Evolutionary conservation across 2,797 vertebrate species (phyloP), one percentile per base, ranked within the genome.

Genomic region (Hyperoplus lanceolatus): DNA sequence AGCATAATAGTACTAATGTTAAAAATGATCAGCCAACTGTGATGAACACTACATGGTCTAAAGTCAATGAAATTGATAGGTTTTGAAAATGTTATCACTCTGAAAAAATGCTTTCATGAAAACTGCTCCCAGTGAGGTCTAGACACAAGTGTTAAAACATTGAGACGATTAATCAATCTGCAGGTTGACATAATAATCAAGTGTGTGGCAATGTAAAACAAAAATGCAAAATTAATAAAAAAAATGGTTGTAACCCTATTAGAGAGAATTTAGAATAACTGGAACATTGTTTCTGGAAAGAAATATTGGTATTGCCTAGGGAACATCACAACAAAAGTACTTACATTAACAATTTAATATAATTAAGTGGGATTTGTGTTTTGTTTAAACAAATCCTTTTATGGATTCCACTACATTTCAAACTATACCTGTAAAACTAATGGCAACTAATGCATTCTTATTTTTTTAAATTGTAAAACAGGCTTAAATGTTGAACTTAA

Each of bases 1-100:
- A 42, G 42, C 0, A 59, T 6, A 54, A 38, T 13, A 38, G 3
- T 45, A 60, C 50, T 53, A 46, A 53, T 77, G 13, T 62, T 69
- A 64, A 14, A 4, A 71, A 18, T 69, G 60, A 42, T 43, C 36
- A 63, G 51, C n/a, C 7, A 63, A 29, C 43, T 62, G 12, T 50
- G 48, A 58, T 64, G 8, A 54, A 70, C 18, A 48, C 5, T 60
- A 13, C 41, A 59, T 46, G 21, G 29, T 16, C 16, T 36, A 54
- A 53, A 42, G 13, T n/a, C 0, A 66, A 0, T 61, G 50, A 56
- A 60, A 51, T 38, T 43, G 0, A 46, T 46, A 13, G 29, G 29
- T 29, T 29, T 29, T 29, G 29, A 29, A 29, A 29, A 29, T 29
- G 29, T 29, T 29, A 3, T 29, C 29, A 29, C 29, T 29, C 29